Conservation (phyloP, 2,888 invertebrate species). For the Galerucella calmariensis region DNA sequence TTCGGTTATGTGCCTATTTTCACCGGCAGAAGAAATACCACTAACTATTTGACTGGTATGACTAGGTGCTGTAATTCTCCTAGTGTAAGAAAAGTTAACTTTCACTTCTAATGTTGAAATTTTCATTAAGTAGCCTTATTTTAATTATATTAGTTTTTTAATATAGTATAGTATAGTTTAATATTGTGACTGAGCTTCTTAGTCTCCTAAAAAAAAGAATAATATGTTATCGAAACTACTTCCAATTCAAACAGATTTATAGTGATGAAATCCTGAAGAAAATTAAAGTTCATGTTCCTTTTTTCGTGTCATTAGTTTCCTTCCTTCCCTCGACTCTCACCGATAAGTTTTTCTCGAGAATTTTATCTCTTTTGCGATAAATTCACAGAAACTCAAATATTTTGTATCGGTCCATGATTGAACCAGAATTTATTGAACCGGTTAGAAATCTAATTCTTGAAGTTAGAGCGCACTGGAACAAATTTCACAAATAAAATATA, state of each 20-base stretch:
- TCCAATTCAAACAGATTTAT: slow-evolving; percentile 62
- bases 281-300: slow-evolving; percentile 62
- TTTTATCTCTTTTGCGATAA: slow-evolving; percentile 45
- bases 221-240: slow-evolving; percentile 58
- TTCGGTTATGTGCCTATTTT: too few species aligned
- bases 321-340: slow-evolving; percentile 47
- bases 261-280: slow-evolving; percentile 63
- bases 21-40: too few species aligned
- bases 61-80: too few species aligned
- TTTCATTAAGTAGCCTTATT: too few species aligned
- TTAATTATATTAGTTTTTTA: too few species aligned
- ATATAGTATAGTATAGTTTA: neutral
- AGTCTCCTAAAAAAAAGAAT: slow-evolving; percentile 47
- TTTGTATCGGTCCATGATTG: slow-evolving; percentile 48
- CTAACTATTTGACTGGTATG: too few species aligned
- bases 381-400: slow-evolving; percentile 49
- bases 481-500: slow-evolving; percentile 25
- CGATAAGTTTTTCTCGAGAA: slow-evolving; percentile 46
- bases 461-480: slow-evolving; percentile 33
- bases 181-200: slow-evolving; percentile 11
- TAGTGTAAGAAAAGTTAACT: too few species aligned
- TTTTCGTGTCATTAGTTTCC: slow-evolving; percentile 53
- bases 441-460: slow-evolving; percentile 42
- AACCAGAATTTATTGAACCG: slow-evolving; percentile 46
- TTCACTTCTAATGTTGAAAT: too few species aligned